phyloP scores from a whole-genome alignment of 2,113 vertebrate genomes.

The Lophura nycthemera region DNA sequence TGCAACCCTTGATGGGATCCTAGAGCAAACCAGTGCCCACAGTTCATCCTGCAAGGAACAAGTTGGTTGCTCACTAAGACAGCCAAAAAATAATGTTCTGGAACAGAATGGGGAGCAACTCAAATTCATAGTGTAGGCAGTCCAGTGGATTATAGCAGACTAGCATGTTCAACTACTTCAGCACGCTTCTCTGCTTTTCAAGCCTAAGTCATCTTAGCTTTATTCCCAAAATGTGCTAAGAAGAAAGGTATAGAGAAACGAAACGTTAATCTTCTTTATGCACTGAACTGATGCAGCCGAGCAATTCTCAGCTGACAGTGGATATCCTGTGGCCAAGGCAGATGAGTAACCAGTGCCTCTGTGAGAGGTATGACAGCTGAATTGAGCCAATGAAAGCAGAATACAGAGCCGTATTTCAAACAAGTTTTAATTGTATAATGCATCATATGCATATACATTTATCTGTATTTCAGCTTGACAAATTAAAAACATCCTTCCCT shows the following conservation, averaged over 20 bases:
- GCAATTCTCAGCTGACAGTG: not conserved
- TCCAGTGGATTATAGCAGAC: rapidly evolving
- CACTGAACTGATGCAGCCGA: not conserved
- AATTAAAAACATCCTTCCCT: not conserved
- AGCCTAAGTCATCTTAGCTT: not conserved
- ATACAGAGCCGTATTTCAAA: not conserved
- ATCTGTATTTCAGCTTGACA: not conserved
- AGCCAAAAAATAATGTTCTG: not conserved
- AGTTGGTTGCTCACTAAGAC: not conserved
- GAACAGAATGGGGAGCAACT: not conserved
- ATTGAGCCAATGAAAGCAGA: not conserved
- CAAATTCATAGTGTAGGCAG: rapidly evolving
- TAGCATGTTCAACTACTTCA: rapidly evolving
- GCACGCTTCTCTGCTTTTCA: not conserved
- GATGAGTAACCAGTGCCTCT: not conserved
- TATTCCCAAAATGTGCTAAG: not conserved
- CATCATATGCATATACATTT: not conserved
- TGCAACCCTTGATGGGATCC: not conserved
- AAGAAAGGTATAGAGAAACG: not conserved
- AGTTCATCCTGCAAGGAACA: rapidly evolving
- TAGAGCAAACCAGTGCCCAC: not conserved
- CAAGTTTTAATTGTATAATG: not conserved
- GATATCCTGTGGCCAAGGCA: not conserved
- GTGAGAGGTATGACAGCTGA: not conserved
- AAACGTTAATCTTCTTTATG: not conserved